Evolutionary conservation across 2,797 vertebrate species (phyloP), one percentile per base, ranked within the genome.

Genomic region (Ctenochaetus hawaiiensis): DNA sequence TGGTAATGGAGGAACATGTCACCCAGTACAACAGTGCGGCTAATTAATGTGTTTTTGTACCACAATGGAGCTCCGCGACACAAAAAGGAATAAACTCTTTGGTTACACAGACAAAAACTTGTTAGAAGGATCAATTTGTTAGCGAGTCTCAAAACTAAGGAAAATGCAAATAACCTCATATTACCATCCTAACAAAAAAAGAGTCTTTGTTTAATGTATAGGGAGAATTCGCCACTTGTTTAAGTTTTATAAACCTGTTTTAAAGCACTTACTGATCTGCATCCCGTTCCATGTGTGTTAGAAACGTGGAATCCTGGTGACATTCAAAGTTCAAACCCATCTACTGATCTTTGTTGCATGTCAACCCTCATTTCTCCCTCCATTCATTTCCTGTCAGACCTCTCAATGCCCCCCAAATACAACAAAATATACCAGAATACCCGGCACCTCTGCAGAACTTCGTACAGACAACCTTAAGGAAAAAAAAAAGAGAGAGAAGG

Each of bases 291-390:
- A 6, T 34, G 30, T 34, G 30, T 34, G 30, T 34, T 34, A 34
- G 30, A 34, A 34, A 34, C 30, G 1, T 7, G 26, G 26, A 3
- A 30, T 30, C 26, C 30, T 6, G 0, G 6, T 26, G 64, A 12
- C 61, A 53, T 52, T 71, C 53, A 75, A 59, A 72, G 56, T 49
- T 75, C 0, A 26, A 57, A 65, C 54, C 57, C 41, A 60, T 63
- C 73, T 9, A 16, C 17, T 79, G 61, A 81, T 63, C 68, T 76
- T 52, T 63, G 23, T 20, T 71, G 41, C 37, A 41, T 44, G 59
- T 66, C 52, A 62, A 0, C 30, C 60, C 49, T 41, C 8, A 13
- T 54, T n/a, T 58, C 23, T 17, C 22, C 17, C 62, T 12, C 62
- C 5, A 20, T 58, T 57, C 22, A 51, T 52, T 37, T 72, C 30